Percentiles rank a stretch among this genome's conserved stretches.
Evolutionary conservation across 2,888 invertebrate species (phyloP).

Genomic region (Perizoma flavofasciatum): DNA sequence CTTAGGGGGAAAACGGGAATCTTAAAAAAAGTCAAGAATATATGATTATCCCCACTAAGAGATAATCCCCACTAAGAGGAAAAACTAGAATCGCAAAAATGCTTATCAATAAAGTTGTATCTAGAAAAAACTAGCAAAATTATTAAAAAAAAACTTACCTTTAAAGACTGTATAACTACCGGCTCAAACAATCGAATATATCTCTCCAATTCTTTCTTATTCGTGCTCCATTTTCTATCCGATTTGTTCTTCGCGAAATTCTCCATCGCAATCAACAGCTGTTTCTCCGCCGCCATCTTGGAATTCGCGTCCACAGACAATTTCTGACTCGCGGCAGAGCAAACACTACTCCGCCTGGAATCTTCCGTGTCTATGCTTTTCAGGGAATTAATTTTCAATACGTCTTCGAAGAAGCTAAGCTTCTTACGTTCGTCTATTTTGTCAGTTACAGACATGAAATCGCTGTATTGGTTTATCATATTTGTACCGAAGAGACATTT

Average conservation of each 20-base stretch:
- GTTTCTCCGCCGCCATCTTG: constrained; percentile 64
- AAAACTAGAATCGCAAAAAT: no score
- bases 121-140: not conserved
- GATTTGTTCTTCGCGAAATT: constrained; percentile 73
- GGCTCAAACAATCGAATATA: constrained; percentile 97
- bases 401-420: constrained; percentile 59
- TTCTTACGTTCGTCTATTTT: constrained; percentile 33
- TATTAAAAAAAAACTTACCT: constrained; percentile 75
- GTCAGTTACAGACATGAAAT: constrained; percentile 66
- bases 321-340: constrained; percentile 67
- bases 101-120: no score
- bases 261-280: constrained; percentile 71
- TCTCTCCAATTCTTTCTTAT: constrained; percentile 84
- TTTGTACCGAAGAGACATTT: constrained; percentile 92
- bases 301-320: constrained; percentile 62
- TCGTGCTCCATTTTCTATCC: constrained; percentile 77
- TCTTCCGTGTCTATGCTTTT: constrained; percentile 42
- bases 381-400: constrained; percentile 61
- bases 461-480: constrained; percentile 78
- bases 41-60: no score
- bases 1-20: no score
- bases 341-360: constrained; percentile 59
- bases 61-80: no score
- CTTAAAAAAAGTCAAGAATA: no score
- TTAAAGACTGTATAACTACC: constrained; percentile 96